phyloP scores from a whole-genome alignment of 2,888 invertebrate species.

The Syrista parreyssii region DNA sequence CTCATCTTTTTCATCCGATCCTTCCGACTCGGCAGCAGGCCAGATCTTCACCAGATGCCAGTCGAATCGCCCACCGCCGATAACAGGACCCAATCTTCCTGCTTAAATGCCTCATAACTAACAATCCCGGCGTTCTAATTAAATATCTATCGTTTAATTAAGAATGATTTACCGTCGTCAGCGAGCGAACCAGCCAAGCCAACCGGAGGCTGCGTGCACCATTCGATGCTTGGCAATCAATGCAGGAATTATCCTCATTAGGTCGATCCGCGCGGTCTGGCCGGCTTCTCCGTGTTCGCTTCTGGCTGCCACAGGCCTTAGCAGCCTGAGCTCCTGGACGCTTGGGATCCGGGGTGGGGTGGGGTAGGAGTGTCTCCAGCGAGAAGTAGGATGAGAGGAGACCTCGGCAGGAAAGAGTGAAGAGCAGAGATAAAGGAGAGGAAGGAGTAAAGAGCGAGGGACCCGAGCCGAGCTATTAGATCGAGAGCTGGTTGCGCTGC shows the following conservation, averaged over 20 bases:
- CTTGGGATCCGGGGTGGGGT: background rate
- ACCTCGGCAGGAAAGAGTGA: conserved; percentile 23
- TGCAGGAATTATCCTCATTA: conserved; percentile 66
- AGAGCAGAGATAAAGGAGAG: conserved; percentile 31
- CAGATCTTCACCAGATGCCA: conserved; percentile 56
- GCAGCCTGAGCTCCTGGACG: background rate
- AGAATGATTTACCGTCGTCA: conserved; percentile 61
- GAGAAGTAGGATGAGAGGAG: conserved; percentile 26
- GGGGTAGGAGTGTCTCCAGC: conserved; percentile 9
- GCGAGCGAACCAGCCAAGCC: conserved; percentile 30
- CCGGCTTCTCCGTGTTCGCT: conserved; percentile 35
- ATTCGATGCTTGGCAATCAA: conserved; percentile 59
- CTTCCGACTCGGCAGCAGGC: conserved; percentile 30
- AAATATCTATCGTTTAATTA: conserved; percentile 65
- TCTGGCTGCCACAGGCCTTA: conserved; percentile 19
- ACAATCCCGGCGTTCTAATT: conserved; percentile 57
- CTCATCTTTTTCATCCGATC: background rate
- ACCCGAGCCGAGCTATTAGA: conserved; percentile 55
- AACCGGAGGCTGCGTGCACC: conserved; percentile 39
- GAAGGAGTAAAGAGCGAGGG: conserved; percentile 12
- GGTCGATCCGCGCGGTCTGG: conserved; percentile 50
- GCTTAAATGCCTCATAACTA: conserved; percentile 54
- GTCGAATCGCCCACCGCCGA: conserved; percentile 54
- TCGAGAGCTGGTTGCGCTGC: conserved; percentile 51
- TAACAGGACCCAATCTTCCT: conserved; percentile 39